Percentiles rank a stretch among this genome's conserved stretches.
phyloP scores from a whole-genome alignment of 2,888 invertebrate species.

The Hyalella azteca region DNA sequence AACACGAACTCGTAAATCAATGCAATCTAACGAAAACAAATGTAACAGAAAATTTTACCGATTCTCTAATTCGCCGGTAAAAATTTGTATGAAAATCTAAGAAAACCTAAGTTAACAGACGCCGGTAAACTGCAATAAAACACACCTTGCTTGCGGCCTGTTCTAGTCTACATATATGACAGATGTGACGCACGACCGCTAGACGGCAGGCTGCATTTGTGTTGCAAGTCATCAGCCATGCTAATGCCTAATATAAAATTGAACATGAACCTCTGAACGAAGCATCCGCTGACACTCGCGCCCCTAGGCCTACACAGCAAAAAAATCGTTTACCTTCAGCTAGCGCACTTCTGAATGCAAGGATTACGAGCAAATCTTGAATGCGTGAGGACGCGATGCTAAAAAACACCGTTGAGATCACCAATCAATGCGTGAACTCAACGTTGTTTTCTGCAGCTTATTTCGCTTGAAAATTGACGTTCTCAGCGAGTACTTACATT shows the following conservation, averaged over 20 bases:
- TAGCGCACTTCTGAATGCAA: not conserved
- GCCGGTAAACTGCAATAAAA: too few relatives aligned
- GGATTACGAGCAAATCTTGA: constrained; percentile 3
- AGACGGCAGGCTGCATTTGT: not conserved
- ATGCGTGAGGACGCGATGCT: not conserved
- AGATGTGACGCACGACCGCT: too few relatives aligned
- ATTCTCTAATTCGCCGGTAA: too few relatives aligned
- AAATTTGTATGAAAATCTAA: too few relatives aligned
- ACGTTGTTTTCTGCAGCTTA: not conserved
- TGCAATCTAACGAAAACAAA: too few relatives aligned
- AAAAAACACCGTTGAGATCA: not conserved
- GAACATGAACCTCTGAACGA: constrained; percentile 11
- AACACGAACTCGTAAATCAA: too few relatives aligned
- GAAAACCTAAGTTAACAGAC: too few relatives aligned
- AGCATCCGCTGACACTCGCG: not conserved
- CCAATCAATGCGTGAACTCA: not conserved
- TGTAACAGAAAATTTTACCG: too few relatives aligned
- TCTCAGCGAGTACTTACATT: too few relatives aligned
- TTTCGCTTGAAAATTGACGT: too few relatives aligned
- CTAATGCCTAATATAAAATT: constrained; percentile 22
- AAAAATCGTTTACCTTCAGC: not conserved
- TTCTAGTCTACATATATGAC: too few relatives aligned
- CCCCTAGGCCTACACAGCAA: not conserved
- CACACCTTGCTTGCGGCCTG: too few relatives aligned
- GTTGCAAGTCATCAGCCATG: constrained; percentile 7